A percentile compares a stretch with the other conserved stretches of the same genome.
Conservation (phyloP, 2,113 vertebrate species). For the Ophthalmolycus amberensis region DNA sequence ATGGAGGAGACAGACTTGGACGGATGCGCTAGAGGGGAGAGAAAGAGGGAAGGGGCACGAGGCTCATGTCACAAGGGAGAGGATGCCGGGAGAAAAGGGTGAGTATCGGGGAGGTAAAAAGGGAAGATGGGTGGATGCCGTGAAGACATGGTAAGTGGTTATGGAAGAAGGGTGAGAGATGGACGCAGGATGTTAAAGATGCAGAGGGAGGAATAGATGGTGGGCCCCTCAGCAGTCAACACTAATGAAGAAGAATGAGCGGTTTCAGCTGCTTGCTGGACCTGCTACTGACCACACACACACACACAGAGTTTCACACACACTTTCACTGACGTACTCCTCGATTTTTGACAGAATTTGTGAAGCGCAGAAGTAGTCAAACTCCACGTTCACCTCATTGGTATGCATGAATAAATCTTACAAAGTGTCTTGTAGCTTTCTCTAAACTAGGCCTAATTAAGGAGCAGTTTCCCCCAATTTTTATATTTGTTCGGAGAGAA, state of each 20-base stretch:
- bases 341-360: conserved; percentile 43
- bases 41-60: neutral
- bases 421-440: conserved; percentile 40
- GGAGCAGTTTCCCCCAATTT: conserved; percentile 32
- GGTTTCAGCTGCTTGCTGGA: conserved; percentile 56
- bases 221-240: conserved; percentile 62
- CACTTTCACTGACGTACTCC: conserved; percentile 7
- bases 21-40: neutral
- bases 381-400: conserved; percentile 38
- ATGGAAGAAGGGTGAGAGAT: conserved; percentile 38
- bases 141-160: conserved; percentile 16
- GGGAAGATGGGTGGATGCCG: neutral
- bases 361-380: conserved; percentile 27
- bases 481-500: conserved; percentile 42
- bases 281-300: conserved; percentile 53
- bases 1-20: neutral
- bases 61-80: neutral
- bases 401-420: conserved; percentile 52
- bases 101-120: neutral
- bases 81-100: conserved; percentile 7
- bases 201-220: conserved; percentile 18
- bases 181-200: conserved; percentile 48
- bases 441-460: conserved; percentile 63
- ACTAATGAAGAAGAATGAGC: conserved; percentile 80
- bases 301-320: conserved; percentile 6